Percentiles rank a stretch among this genome's conserved stretches.
These are phyloP conservation scores for Drosophila ananassae DNA, from an alignment of 1,140 invertebrate species.

Conservation along the genomic window DNA sequence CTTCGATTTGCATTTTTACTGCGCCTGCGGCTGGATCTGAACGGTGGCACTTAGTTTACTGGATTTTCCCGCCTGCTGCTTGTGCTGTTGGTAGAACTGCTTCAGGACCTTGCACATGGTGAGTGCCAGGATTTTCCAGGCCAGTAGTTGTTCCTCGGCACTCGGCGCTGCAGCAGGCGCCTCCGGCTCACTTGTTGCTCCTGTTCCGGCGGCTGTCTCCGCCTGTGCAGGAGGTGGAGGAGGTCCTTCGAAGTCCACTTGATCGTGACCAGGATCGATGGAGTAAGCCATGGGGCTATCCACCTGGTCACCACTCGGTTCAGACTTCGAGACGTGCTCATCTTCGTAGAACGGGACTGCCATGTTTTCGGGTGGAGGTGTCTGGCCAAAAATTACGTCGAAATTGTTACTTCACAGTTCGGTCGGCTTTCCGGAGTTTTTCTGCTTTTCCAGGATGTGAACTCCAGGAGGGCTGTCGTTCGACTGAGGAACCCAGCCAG, in stretches of 20 bases:
- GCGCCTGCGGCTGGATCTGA: conserved; percentile 69
- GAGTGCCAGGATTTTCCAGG: conserved; percentile 76
- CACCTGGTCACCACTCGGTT: conserved; percentile 65
- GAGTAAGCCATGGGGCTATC: conserved; percentile 52
- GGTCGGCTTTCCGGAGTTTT: background rate
- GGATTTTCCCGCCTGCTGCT: conserved; percentile 53
- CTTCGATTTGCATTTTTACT: conserved; percentile 46
- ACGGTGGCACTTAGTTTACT: conserved; percentile 65
- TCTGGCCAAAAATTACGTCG: conserved; percentile 42
- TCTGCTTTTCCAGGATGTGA: conserved; percentile 17
- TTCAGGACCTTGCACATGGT: conserved; percentile 80
- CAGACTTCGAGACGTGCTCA: conserved; percentile 33
- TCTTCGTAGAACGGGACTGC: conserved; percentile 79
- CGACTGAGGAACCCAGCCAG: conserved; percentile 60
- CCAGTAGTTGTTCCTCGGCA: conserved; percentile 66
- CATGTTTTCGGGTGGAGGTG: conserved; percentile 35
- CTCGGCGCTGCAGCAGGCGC: conserved; percentile 27
- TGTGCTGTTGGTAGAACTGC: conserved; percentile 72
- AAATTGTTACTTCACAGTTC: conserved; percentile 31
- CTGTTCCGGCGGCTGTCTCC: background rate
- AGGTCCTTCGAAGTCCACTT: conserved; percentile 68
- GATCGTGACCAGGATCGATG: conserved; percentile 43
- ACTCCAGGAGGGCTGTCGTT: conserved; percentile 48
- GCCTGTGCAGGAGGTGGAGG: conserved; percentile 3
- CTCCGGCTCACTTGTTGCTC: conserved; percentile 57